phyloP scores from a whole-genome alignment of 1,140 invertebrate genomes.

The Phymorhynchus buccinoides region DNA sequence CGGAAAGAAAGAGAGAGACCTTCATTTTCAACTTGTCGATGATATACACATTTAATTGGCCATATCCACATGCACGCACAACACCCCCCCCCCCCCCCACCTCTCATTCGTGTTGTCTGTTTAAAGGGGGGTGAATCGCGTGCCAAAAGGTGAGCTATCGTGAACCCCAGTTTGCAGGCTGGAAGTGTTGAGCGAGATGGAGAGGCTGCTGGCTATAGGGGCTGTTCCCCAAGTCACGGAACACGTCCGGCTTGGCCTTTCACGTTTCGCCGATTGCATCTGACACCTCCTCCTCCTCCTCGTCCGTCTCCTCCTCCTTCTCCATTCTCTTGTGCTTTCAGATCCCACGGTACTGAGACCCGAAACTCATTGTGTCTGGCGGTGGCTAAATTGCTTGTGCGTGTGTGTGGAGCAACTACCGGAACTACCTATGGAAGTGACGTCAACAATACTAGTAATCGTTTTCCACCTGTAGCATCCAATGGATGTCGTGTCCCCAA shows the following conservation, averaged over 20 bases:
- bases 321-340: background rate
- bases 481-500: no score
- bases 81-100: background rate
- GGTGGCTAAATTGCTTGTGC: background rate
- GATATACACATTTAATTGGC: constrained; percentile 40
- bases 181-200: constrained; percentile 14
- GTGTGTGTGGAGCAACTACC: background rate
- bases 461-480: no score
- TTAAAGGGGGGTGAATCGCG: background rate
- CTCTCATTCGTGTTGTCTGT: background rate
- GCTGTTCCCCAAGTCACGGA: background rate
- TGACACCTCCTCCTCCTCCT: background rate
- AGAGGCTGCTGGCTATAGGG: constrained; percentile 18
- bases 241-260: background rate
- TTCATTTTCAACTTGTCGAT: constrained; percentile 41
- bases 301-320: no score
- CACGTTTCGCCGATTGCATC: background rate
- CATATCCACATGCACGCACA: constrained; percentile 41
- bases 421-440: no score
- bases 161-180: background rate
- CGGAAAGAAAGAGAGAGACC: no score
- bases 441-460: no score
- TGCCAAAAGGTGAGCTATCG: constrained; percentile 18
- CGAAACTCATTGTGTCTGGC: background rate
- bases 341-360: background rate